Percentiles rank a stretch among this genome's conserved stretches.
These are phyloP conservation scores for Coelinius sp. DNA, from an alignment of 2,888 invertebrate genomes.

Conservation along the genomic window DNA sequence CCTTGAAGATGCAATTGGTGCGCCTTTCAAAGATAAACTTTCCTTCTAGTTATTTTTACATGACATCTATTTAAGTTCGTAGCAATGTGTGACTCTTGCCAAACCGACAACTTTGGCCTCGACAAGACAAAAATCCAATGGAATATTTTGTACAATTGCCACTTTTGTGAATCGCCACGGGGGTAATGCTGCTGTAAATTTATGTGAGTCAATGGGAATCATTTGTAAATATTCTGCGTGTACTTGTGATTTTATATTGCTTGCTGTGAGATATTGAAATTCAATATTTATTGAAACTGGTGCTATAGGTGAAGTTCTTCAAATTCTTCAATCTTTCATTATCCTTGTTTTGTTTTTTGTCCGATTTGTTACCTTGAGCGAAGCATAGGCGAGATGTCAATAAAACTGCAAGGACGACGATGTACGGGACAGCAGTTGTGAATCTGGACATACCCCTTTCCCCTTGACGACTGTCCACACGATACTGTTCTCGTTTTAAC, in stretches of 20 bases:
- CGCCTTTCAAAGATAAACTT: slow-evolving; percentile 22
- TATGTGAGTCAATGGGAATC: slow-evolving; percentile 30
- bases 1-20: slow-evolving; percentile 11
- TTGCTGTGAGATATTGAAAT: slow-evolving; percentile 10
- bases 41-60: slow-evolving; percentile 49
- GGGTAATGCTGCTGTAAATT: slow-evolving; percentile 1
- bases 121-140: slow-evolving; percentile 25
- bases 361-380: slow-evolving; percentile 65
- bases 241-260: background rate
- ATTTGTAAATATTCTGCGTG: slow-evolving; percentile 19
- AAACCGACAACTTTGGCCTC: slow-evolving; percentile 44
- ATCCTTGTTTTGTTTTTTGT: slow-evolving; percentile 39
- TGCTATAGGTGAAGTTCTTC: slow-evolving; percentile 17
- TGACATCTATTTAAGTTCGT: slow-evolving; percentile 55
- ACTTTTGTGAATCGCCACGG: background rate
- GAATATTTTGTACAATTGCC: slow-evolving; percentile 37
- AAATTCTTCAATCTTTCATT: slow-evolving; percentile 24
- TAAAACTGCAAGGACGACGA: slow-evolving; percentile 67
- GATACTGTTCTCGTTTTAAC: slow-evolving; percentile 65
- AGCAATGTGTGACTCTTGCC: slow-evolving; percentile 55
- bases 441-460: slow-evolving; percentile 65
- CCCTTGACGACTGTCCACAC: slow-evolving; percentile 64
- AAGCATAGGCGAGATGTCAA: slow-evolving; percentile 64
- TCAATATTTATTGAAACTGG: background rate
- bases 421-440: slow-evolving; percentile 68